Percentiles rank a stretch among this genome's conserved stretches.
These are phyloP conservation scores for Temnothorax unifasciatus DNA, from an alignment of 2,888 invertebrate genomes.

Conservation along the genomic window DNA sequence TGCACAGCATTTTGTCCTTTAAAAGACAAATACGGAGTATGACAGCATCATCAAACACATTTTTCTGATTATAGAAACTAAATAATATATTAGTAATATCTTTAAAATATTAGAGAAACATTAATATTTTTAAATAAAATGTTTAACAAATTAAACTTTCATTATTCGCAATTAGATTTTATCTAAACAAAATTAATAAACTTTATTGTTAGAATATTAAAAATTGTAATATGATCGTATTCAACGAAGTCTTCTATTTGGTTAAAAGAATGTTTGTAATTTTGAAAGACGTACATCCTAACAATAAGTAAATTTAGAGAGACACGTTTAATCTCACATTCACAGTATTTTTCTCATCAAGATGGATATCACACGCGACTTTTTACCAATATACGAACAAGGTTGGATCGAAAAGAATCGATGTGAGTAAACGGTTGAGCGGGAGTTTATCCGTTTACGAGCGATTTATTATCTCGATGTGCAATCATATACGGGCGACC, in stretches of 20 bases:
- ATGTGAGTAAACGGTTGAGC: background rate
- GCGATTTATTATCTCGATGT: conserved; percentile 4
- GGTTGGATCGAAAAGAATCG: background rate
- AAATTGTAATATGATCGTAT: background rate
- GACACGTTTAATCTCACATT: background rate
- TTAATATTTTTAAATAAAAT: conserved; percentile 8
- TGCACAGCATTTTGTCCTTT: background rate
- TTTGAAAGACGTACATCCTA: background rate
- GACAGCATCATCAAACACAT: background rate
- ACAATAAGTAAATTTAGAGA: background rate
- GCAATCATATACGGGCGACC: background rate
- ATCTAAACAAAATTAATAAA: too few relatives aligned
- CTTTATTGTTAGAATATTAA: conserved; percentile 17
- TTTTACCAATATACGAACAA: background rate
- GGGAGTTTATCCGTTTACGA: background rate
- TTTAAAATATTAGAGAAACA: background rate
- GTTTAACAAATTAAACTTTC: background rate
- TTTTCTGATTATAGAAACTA: background rate
- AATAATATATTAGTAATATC: background rate
- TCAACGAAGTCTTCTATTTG: background rate
- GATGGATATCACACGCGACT: background rate
- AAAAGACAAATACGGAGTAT: background rate
- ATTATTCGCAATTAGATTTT: background rate
- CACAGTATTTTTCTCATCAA: background rate
- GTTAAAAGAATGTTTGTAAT: background rate